Base-by-base conservation (phyloP, 2,888 invertebrate genomes). In the Zootermopsis nevadensis region DNA sequence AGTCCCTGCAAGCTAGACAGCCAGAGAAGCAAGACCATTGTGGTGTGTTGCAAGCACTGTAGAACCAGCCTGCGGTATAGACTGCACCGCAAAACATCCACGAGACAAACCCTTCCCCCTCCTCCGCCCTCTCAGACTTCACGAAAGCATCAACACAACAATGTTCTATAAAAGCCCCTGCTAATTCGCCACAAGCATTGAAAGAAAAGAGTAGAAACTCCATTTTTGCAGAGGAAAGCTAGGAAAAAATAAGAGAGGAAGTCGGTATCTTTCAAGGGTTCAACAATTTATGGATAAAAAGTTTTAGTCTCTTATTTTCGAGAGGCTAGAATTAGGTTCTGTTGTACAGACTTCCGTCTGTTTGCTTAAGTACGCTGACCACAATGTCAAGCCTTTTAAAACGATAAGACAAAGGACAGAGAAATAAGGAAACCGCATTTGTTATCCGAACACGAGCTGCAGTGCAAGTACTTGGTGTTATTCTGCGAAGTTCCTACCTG, bases 61-160 rank as follows among this genome's bases (percentile, higher is more conserved):
- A 55, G 53, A 77, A 77, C 55, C 77, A 60, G 79, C 79, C 79
- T 79, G 79, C 79, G 79, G 79, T 79, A 79, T 79, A 79, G 79
- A 33, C 79, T 79, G 66, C 19, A 66, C 79, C 79, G 79, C 79
- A 79, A 79, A 79, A 79, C 79, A 79, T 79, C 79, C 79, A 79
- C 79, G 79, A 79, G 66, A 79, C 74, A 22, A n/a, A 38, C 24
- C 38, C n/a, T 42, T 74, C 19, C 24, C 72, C 42, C 38, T 74
- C 74, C 74, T 33, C 31, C 42, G 33, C 24, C 77, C 77, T 55
- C 55, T 48, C 22, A 24, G 10, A 6, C 60, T 53, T 30, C 24
- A 79, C 79, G 66, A 79, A 79, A 79, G 79, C 79, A 79, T 66
- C 77, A 79, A 55, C 60, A 79, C n/a, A 79, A 79, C 79, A 79